A percentile compares a stretch with the other conserved stretches of the same genome.
These are phyloP conservation scores for Trichogramma evanescens DNA, from an alignment of 2,888 invertebrate genomes.

Conservation along the genomic window DNA sequence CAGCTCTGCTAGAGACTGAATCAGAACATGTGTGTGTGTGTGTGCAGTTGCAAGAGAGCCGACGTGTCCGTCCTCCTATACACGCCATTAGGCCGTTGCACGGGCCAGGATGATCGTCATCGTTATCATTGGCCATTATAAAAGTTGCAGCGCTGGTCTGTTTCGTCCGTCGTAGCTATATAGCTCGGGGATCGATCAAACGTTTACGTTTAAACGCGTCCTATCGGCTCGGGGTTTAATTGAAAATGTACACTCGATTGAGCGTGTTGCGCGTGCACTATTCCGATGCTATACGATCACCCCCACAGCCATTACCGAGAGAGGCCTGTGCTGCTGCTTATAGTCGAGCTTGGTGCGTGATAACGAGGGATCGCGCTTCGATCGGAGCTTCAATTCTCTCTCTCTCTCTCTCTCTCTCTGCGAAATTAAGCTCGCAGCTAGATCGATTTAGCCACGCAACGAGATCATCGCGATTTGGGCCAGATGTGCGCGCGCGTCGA, in stretches of 20 bases:
- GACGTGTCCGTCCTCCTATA: conserved; percentile 22
- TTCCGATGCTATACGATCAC: too few species aligned
- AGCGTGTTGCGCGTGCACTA: neutral
- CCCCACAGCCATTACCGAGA: too few species aligned
- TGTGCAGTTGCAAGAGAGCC: too few species aligned
- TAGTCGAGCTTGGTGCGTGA: neutral
- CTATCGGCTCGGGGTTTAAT: neutral
- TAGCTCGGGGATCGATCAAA: conserved; percentile 17
- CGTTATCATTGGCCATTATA: neutral
- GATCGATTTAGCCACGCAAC: too few species aligned
- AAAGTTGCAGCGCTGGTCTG: neutral
- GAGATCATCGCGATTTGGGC: too few species aligned
- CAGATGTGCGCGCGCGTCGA: too few species aligned
- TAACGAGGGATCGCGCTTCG: neutral
- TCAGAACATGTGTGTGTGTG: too few species aligned
- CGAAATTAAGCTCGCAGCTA: too few species aligned
- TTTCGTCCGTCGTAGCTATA: neutral
- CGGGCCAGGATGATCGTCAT: neutral
- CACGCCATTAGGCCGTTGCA: conserved; percentile 28
- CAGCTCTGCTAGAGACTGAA: too few species aligned
- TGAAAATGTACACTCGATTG: conserved; percentile 13
- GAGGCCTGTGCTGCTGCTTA: too few species aligned
- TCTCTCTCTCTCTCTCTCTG: too few species aligned
- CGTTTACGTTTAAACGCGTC: conserved; percentile 6
- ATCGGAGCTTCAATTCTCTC: conserved; percentile 3